Percentiles rank a stretch among this genome's conserved stretches.
phyloP scores from a whole-genome alignment of 2,888 invertebrate species.

The Leptopilina syphax region DNA sequence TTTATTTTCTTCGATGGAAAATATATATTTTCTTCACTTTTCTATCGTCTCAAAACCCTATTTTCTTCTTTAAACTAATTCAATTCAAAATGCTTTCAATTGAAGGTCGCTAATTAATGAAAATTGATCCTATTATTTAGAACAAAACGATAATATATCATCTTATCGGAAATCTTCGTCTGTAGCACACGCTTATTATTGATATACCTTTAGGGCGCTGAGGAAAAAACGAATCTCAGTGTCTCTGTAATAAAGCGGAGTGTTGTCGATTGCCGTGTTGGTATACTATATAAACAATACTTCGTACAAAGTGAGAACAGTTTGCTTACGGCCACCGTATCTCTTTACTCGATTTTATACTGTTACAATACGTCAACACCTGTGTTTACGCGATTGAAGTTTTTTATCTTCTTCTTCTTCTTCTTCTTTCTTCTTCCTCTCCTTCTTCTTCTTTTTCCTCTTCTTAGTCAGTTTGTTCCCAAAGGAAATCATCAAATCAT shows the following conservation, averaged over 20 bases:
- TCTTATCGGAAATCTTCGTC: no score
- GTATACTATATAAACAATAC: slow-evolving; percentile 73
- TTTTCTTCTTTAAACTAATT: no score
- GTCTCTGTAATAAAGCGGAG: neutral
- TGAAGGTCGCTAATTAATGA: no score
- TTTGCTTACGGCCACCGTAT: slow-evolving; percentile 72
- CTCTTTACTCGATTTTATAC: slow-evolving; percentile 66
- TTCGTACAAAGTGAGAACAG: slow-evolving; percentile 71
- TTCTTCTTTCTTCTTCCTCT: slow-evolving; percentile 39
- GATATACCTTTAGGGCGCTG: neutral
- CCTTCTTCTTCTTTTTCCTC: slow-evolving; percentile 22
- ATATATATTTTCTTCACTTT: no score
- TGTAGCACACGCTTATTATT: no score
- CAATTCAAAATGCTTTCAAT: no score
- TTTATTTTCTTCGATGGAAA: no score
- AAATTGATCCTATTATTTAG: no score
- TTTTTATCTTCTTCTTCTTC: slow-evolving; percentile 39
- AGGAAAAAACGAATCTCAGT: neutral
- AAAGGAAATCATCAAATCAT: no score
- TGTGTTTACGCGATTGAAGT: slow-evolving; percentile 46
- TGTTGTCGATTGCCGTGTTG: neutral
- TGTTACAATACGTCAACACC: slow-evolving; percentile 48
- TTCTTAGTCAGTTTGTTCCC: neutral
- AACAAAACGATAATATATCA: no score
- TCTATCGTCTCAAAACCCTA: no score